Conservation (phyloP, 2,113 vertebrate genomes). For the Eolophus roseicapilla region DNA sequence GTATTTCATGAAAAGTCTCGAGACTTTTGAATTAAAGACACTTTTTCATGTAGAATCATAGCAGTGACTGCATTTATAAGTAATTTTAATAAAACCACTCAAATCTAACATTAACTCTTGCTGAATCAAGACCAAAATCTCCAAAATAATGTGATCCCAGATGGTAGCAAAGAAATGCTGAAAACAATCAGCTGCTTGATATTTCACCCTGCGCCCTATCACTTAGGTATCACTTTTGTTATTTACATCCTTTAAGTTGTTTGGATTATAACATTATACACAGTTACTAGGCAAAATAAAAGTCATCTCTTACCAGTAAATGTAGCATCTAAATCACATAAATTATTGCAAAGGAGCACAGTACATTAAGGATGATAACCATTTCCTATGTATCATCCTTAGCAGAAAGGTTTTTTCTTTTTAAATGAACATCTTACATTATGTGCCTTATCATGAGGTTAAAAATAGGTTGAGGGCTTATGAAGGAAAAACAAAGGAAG, state of each 20-base stretch:
- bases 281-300: background rate
- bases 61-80: background rate
- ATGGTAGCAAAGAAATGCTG: background rate
- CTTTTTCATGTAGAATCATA: background rate
- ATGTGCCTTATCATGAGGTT: background rate
- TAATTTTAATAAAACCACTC: background rate
- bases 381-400: background rate
- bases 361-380: background rate
- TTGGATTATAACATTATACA: background rate
- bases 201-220: background rate
- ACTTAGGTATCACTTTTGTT: background rate
- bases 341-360: background rate
- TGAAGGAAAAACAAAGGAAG: background rate
- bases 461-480: background rate
- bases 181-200: background rate
- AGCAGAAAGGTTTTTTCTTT: background rate
- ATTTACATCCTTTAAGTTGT: background rate
- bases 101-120: background rate
- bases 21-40: background rate
- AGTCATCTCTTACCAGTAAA: background rate
- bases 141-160: background rate
- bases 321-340: background rate
- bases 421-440: slow-evolving; percentile 14
- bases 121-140: background rate
- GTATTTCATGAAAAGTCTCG: background rate